These are phyloP conservation scores for Engystomops pustulosus DNA, from an alignment of 2,113 vertebrate species.

Conservation along the genomic window DNA sequence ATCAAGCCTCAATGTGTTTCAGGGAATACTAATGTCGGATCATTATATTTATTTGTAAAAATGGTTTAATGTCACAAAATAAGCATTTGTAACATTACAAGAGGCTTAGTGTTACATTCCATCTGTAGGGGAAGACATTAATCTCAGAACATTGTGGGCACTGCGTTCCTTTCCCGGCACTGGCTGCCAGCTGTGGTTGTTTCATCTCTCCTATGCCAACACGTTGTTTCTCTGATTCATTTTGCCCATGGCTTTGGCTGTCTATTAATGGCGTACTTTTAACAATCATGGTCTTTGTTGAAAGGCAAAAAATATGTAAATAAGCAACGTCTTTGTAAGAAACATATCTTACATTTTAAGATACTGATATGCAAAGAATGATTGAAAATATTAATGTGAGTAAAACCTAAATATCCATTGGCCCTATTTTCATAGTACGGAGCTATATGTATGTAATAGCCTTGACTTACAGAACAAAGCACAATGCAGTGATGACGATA, in stretches of 20 bases:
- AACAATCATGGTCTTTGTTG: slow-evolving; percentile 51
- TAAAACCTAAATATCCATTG: not conserved
- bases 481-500: too few species aligned
- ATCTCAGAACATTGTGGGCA: slow-evolving; percentile 26
- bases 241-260: slow-evolving; percentile 52
- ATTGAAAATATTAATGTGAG: not conserved
- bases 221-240: slow-evolving; percentile 46
- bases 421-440: not conserved
- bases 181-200: slow-evolving; percentile 16
- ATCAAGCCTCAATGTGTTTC: slow-evolving; percentile 44
- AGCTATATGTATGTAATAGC: too few species aligned
- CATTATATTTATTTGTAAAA: slow-evolving; percentile 5
- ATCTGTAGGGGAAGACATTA: slow-evolving; percentile 49
- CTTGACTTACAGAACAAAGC: too few species aligned
- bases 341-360: not conserved
- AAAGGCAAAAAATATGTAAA: slow-evolving; percentile 34
- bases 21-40: not conserved
- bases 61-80: slow-evolving; percentile 19
- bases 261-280: slow-evolving; percentile 35
- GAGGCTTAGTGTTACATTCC: slow-evolving; percentile 35
- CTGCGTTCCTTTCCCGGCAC: slow-evolving; percentile 25
- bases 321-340: not conserved
- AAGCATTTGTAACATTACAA: slow-evolving; percentile 33
- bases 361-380: not conserved
- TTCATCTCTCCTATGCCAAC: slow-evolving; percentile 43